A percentile compares a stretch with the other conserved stretches of the same genome.
phyloP scores from a whole-genome alignment of 1,140 invertebrate species.

The Mesaphorura yosii region DNA sequence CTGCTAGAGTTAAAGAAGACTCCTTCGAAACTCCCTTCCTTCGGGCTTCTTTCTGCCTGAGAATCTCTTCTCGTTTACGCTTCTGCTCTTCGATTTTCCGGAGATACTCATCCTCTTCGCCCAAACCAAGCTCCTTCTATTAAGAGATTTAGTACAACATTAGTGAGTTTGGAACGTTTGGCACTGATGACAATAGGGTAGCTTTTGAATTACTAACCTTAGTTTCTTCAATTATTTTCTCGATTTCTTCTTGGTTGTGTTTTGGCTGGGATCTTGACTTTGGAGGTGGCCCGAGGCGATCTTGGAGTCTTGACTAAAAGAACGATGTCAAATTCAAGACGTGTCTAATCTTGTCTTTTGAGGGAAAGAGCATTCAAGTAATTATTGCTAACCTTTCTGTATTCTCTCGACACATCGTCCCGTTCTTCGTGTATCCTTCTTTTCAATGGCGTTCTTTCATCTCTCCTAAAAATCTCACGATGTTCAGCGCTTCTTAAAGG shows the following conservation, averaged over 20 bases:
- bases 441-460: too few relatives aligned
- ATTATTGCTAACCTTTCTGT: background rate
- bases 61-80: slow-evolving; percentile 16
- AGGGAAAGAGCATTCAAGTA: background rate
- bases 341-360: background rate
- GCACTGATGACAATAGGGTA: background rate
- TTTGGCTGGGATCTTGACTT: background rate
- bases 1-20: background rate
- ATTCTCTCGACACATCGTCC: background rate
- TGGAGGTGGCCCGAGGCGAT: background rate
- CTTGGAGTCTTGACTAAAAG: background rate
- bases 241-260: slow-evolving; percentile 9
- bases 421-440: too few relatives aligned
- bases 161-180: background rate
- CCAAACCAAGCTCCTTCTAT: slow-evolving; percentile 24
- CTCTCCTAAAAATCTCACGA: too few relatives aligned
- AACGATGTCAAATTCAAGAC: background rate
- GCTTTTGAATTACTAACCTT: slow-evolving; percentile 16
- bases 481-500: too few relatives aligned
- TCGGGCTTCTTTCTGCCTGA: too few relatives aligned
- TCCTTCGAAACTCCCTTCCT: slow-evolving; percentile 19
- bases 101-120: slow-evolving; percentile 25
- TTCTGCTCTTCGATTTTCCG: slow-evolving; percentile 25
- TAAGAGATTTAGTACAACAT: slow-evolving; percentile 4
- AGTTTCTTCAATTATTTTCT: slow-evolving; percentile 17